Conservation (phyloP, 2,113 vertebrate species). For the Channa argus region DNA sequence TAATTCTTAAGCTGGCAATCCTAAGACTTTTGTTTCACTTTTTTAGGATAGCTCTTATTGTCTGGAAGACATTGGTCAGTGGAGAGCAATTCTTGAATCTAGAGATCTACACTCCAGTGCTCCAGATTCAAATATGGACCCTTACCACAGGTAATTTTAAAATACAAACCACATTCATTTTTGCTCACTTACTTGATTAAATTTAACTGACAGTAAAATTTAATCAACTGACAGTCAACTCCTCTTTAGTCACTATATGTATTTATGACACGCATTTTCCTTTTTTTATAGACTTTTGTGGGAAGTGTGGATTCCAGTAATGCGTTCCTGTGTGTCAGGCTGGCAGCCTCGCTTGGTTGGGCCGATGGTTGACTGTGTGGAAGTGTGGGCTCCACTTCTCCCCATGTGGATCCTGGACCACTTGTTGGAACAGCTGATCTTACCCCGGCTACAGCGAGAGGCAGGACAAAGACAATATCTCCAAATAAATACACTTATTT, state of each 20-base stretch:
- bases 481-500: not conserved
- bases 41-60: constrained; percentile 90
- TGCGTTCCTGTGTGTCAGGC: constrained; percentile 86
- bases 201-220: not conserved
- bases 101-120: constrained; percentile 87
- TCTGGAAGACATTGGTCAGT: constrained; percentile 91
- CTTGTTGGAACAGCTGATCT: constrained; percentile 94
- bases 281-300: constrained; percentile 88
- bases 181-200: not conserved
- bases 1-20: not conserved
- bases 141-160: constrained; percentile 90
- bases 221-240: not conserved
- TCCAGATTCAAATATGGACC: constrained; percentile 91
- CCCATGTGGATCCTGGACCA: constrained; percentile 94
- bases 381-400: constrained; percentile 91
- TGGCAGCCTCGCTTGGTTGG: constrained; percentile 95
- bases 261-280: constrained; percentile 15
- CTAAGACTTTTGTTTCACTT: not conserved
- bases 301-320: constrained; percentile 95
- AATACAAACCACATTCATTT: not conserved
- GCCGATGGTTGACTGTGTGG: constrained; percentile 95
- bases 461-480: constrained; percentile 60
- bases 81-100: constrained; percentile 93
- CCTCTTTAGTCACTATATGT: not conserved
- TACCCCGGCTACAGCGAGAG: constrained; percentile 97